Evolutionary conservation across 2,888 invertebrate genomes (phyloP).

Genomic region (Belgica antarctica): DNA sequence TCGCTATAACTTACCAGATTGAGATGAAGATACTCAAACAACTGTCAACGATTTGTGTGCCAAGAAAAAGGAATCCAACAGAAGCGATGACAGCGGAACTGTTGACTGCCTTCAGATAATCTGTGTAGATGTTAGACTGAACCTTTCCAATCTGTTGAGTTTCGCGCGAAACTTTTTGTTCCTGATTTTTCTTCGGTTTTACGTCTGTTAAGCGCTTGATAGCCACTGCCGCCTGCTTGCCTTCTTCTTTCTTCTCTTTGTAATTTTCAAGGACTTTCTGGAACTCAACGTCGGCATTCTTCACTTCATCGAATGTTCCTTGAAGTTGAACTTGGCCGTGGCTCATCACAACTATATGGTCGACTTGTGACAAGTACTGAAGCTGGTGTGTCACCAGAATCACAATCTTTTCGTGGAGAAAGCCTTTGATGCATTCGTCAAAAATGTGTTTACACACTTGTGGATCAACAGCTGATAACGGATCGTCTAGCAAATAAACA

Average conservation of each 20-base stretch:
- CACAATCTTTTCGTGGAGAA: constrained; percentile 60
- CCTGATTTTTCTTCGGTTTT: not conserved
- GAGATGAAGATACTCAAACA: not conserved
- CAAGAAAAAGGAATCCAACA: not conserved
- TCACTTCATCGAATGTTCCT: constrained; percentile 58
- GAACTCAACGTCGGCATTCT: constrained; percentile 57
- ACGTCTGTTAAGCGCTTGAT: not conserved
- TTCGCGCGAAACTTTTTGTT: not conserved
- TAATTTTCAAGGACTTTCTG: not conserved
- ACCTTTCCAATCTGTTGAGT: not conserved
- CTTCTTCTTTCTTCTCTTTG: not conserved
- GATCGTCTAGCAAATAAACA: constrained; percentile 70
- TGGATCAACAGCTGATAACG: constrained; percentile 68
- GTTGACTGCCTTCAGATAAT: not conserved
- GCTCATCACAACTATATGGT: constrained; percentile 58
- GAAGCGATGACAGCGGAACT: not conserved
- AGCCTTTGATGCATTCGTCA: not conserved
- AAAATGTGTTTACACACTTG: constrained; percentile 60
- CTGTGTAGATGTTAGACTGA: not conserved
- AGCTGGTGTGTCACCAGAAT: constrained; percentile 84
- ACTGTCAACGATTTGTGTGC: not conserved
- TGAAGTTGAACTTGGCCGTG: constrained; percentile 50
- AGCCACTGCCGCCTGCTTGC: not conserved
- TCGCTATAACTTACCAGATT: not conserved
- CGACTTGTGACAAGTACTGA: constrained; percentile 59